phyloP scores from a whole-genome alignment of 2,113 vertebrate genomes.

The Plecotus auritus region DNA sequence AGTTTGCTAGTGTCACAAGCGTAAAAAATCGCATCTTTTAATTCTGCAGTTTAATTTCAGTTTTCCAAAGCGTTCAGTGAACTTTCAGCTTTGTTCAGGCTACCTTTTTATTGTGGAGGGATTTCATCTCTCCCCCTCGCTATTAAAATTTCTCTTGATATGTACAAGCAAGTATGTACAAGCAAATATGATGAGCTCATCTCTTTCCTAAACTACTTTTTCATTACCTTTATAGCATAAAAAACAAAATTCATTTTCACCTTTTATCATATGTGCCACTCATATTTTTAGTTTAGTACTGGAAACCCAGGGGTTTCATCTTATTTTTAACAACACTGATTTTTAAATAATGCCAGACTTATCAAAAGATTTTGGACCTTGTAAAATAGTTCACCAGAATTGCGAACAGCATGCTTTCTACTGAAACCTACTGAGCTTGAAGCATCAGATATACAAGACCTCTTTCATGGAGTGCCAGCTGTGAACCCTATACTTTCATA shows the following conservation, averaged over 20 bases:
- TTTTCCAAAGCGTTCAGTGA: neutral
- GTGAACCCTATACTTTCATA: neutral
- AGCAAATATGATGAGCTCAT: neutral
- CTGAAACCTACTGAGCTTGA: neutral
- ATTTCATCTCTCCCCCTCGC: neutral
- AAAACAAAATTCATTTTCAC: neutral
- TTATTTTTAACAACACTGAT: conserved; percentile 5
- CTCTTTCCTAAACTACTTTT: neutral
- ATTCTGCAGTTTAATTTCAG: neutral
- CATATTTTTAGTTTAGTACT: neutral
- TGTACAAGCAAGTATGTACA: neutral
- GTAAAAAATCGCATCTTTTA: conserved; percentile 25
- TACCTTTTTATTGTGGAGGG: neutral
- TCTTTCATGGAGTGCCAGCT: neutral
- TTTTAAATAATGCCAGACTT: neutral
- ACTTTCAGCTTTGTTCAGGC: neutral
- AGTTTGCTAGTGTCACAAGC: conserved; percentile 6
- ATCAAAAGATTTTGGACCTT: neutral
- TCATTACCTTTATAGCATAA: neutral
- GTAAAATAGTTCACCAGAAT: neutral
- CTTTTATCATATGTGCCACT: neutral
- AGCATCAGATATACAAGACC: neutral
- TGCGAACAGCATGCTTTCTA: neutral
- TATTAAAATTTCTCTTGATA: neutral
- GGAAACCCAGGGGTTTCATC: neutral